Evolutionary conservation across 2,888 invertebrate species (phyloP).

Genomic region (Amphiduros pacificus): DNA sequence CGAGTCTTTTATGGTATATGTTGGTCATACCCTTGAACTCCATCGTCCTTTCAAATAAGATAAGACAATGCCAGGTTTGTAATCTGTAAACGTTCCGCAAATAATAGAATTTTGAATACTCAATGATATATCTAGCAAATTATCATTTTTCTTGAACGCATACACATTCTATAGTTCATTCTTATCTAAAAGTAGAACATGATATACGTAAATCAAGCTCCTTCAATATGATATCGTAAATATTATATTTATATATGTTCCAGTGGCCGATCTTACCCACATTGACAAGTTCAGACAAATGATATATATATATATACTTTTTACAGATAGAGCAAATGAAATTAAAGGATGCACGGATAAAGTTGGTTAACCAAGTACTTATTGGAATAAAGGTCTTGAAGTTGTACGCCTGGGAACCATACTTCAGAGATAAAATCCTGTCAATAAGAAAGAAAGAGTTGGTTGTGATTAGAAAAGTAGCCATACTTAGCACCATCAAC

Average conservation of each 20-base stretch:
- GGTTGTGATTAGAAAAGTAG: constrained; percentile 44
- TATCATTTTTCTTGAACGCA: no score
- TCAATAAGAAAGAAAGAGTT: constrained; percentile 55
- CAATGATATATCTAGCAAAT: no score
- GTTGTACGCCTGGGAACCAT: constrained; percentile 61
- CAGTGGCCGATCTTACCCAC: no score
- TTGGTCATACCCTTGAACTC: background rate
- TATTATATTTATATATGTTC: no score
- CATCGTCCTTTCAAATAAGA: background rate
- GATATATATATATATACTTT: no score
- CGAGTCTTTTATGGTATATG: background rate
- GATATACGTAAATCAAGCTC: no score
- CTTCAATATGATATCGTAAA: no score
- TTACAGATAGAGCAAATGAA: constrained; percentile 20
- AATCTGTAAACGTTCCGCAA: no score
- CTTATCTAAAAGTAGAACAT: no score
- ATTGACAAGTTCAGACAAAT: no score
- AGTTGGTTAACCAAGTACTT: constrained; percentile 22
- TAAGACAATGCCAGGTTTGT: background rate
- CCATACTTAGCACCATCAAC: constrained; percentile 36
- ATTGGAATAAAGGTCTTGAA: constrained; percentile 34
- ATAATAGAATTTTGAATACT: no score
- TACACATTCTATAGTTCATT: no score
- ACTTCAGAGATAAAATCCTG: constrained; percentile 52
- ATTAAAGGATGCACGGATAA: constrained; percentile 21